Conservation (phyloP, 2,113 vertebrate species). For the Silurus asotus region DNA sequence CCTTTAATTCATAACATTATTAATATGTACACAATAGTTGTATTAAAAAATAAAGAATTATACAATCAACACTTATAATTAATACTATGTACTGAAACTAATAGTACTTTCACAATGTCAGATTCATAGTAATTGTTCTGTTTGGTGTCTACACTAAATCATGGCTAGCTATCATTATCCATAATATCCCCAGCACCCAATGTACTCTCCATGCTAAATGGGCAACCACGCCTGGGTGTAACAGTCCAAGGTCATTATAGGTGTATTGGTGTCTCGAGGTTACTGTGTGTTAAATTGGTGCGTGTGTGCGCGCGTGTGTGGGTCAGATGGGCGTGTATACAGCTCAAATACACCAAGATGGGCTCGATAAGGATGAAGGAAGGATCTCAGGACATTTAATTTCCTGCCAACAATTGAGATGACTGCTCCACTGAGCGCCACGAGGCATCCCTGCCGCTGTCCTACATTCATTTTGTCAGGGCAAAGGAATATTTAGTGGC, state of each 20-base stretch:
- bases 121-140: background rate
- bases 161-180: background rate
- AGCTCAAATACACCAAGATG: constrained; percentile 30
- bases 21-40: background rate
- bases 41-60: background rate
- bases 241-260: constrained; percentile 1
- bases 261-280: constrained; percentile 19
- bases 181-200: background rate
- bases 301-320: background rate
- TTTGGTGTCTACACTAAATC: background rate
- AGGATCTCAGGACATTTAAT: constrained; percentile 49
- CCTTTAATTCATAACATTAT: background rate
- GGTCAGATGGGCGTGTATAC: background rate
- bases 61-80: background rate
- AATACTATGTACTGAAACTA: background rate
- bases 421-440: constrained; percentile 31
- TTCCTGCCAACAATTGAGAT: constrained; percentile 51
- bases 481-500: constrained; percentile 39
- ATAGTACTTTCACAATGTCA: background rate
- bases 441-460: background rate
- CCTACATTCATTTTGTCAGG: constrained; percentile 36
- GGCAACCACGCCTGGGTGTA: background rate
- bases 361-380: constrained; percentile 28
- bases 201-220: constrained; percentile 32
- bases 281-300: background rate